These are phyloP conservation scores for Sternotherus odoratus DNA, from an alignment of 2,797 vertebrate species.

Conservation along the genomic window DNA sequence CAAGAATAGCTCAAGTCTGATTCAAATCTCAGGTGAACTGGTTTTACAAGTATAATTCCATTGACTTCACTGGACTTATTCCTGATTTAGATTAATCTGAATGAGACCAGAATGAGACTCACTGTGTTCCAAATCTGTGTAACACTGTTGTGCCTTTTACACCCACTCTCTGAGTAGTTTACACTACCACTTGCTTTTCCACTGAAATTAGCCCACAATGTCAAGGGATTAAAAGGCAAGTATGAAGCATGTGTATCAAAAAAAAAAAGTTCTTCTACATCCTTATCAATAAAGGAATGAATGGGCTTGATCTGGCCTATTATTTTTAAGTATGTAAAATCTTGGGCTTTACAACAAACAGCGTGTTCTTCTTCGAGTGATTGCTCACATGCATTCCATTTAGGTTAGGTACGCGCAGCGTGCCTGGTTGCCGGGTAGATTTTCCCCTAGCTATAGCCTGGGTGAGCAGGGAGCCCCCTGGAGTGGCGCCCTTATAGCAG, in stretches of 20 bases:
- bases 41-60: not conserved
- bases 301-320: not conserved
- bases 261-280: slow-evolving; percentile 24
- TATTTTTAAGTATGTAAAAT: not conserved
- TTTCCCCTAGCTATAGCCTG: no score
- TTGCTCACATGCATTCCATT: no score
- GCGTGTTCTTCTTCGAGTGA: no score
- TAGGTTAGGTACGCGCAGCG: no score
- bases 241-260: not conserved
- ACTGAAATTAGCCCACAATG: slow-evolving; percentile 11
- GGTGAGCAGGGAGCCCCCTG: no score
- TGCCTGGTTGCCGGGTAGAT: no score
- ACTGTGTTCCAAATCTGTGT: not conserved
- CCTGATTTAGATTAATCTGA: not conserved
- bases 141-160: not conserved
- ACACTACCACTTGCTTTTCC: not conserved
- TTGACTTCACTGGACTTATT: not conserved
- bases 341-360: not conserved
- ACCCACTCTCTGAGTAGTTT: slow-evolving; percentile 11
- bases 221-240: slow-evolving; percentile 42
- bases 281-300: not conserved
- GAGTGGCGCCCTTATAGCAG: no score
- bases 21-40: not conserved
- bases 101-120: not conserved
- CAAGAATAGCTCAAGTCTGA: not conserved